Evolutionary conservation across 2,888 invertebrate genomes (phyloP).

Genomic region (Siphlonurus alternatus): DNA sequence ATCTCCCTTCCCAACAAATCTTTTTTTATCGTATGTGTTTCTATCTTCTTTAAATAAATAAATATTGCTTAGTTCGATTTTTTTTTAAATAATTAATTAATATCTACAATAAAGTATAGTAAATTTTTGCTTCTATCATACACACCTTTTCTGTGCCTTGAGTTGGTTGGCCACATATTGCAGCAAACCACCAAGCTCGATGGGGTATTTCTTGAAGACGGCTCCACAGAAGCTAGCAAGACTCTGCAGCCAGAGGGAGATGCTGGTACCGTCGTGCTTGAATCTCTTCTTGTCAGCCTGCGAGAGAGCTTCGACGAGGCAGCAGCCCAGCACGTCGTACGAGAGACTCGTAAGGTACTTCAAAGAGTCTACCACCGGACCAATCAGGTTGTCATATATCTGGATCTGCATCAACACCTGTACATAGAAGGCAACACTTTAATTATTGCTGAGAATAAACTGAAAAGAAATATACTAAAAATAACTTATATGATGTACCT

Average conservation of each 20-base stretch:
- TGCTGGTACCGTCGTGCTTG: slow-evolving; percentile 78
- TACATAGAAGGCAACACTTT: slow-evolving; percentile 12
- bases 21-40: too few relatives aligned
- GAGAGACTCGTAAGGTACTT: slow-evolving; percentile 91
- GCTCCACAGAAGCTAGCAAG: slow-evolving; percentile 91
- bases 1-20: too few relatives aligned
- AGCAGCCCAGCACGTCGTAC: slow-evolving; percentile 90
- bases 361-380: slow-evolving; percentile 91
- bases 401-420: slow-evolving; percentile 66
- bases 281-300: slow-evolving; percentile 51
- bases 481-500: neutral
- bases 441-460: neutral
- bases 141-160: slow-evolving; percentile 83
- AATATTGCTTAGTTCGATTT: too few relatives aligned
- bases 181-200: slow-evolving; percentile 85
- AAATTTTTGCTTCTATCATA: neutral
- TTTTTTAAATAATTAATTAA: neutral
- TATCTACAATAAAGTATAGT: slow-evolving; percentile 1
- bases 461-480: neutral
- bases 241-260: slow-evolving; percentile 88
- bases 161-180: slow-evolving; percentile 96
- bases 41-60: too few relatives aligned
- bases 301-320: slow-evolving; percentile 82
- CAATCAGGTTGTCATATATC: slow-evolving; percentile 85
- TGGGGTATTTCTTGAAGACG: slow-evolving; percentile 92